phyloP scores from a whole-genome alignment of 2,113 vertebrate species.

The Gallinago jamesoni region DNA sequence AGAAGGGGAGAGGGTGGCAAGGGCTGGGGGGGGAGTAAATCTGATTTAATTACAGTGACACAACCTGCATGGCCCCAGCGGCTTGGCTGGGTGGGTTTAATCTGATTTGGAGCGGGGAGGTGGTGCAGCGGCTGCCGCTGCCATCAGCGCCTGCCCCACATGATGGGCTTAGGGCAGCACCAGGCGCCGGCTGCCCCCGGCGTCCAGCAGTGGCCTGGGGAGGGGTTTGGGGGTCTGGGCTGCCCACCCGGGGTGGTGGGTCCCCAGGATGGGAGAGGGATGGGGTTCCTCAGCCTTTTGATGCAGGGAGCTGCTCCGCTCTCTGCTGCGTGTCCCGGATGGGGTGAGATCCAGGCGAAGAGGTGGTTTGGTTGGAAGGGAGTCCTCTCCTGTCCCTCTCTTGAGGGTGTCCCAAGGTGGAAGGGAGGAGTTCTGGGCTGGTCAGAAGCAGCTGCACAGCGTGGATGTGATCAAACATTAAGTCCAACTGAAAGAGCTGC shows the following conservation, averaged over 20 bases:
- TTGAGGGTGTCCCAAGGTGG: neutral
- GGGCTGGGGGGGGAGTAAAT: neutral
- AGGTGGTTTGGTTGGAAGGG: neutral
- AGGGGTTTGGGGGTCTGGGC: too few relatives aligned
- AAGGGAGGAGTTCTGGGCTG: neutral
- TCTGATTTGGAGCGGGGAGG: conserved; percentile 34
- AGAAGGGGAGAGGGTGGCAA: neutral
- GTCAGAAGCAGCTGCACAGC: neutral
- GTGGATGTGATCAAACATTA: neutral
- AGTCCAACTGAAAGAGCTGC: neutral
- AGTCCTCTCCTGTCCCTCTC: neutral
- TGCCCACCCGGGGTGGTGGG: neutral
- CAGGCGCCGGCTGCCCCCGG: neutral
- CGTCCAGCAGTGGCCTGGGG: neutral
- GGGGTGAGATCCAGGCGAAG: rapidly evolving
- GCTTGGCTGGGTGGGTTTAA: conserved; percentile 11
- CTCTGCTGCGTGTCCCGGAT: too few relatives aligned
- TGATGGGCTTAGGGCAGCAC: conserved; percentile 52
- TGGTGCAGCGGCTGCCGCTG: neutral
- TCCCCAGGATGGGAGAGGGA: neutral
- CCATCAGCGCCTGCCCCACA: neutral
- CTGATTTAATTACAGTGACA: conserved; percentile 42
- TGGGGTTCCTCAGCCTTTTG: neutral
- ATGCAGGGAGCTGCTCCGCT: neutral
- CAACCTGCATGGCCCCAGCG: neutral